A percentile compares a stretch with the other conserved stretches of the same genome.
phyloP scores from a whole-genome alignment of 1,140 invertebrate genomes.

The Eriosoma lanigerum region DNA sequence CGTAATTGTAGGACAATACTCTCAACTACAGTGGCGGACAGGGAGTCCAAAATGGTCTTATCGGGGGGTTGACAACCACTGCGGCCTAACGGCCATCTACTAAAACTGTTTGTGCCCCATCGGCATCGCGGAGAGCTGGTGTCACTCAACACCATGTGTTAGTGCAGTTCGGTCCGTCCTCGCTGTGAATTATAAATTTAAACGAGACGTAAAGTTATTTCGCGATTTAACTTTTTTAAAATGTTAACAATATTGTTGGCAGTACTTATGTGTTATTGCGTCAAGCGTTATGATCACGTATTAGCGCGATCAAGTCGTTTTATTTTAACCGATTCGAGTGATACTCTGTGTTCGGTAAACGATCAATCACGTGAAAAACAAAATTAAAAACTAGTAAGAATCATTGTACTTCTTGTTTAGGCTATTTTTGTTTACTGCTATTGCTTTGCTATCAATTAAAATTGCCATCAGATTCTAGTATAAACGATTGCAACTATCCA shows the following conservation, averaged over 20 bases:
- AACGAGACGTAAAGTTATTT: too few species aligned
- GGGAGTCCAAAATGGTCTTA: slow-evolving; percentile 2
- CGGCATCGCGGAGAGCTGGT: background rate
- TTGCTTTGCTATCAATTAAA: too few species aligned
- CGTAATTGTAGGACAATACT: background rate
- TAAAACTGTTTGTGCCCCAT: background rate
- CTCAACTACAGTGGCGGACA: background rate
- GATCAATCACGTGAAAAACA: background rate
- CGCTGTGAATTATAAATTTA: background rate
- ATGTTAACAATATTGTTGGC: background rate
- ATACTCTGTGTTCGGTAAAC: background rate
- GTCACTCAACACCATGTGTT: slow-evolving; percentile 19
- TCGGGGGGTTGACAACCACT: slow-evolving; percentile 19
- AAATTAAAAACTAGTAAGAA: slow-evolving; percentile 15
- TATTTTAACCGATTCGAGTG: background rate
- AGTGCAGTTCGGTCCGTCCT: slow-evolving; percentile 18
- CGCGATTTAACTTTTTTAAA: background rate
- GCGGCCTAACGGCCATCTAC: slow-evolving; percentile 9
- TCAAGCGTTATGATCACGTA: too few species aligned
- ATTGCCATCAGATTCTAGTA: too few species aligned
- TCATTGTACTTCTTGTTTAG: too few species aligned
- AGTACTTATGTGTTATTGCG: background rate
- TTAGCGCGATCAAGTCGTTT: background rate
- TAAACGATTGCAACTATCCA: too few species aligned
- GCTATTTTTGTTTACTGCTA: too few species aligned